Percentiles rank a stretch among this genome's conserved stretches.
phyloP scores from a whole-genome alignment of 2,113 vertebrate genomes.

The Nymphicus hollandicus region DNA sequence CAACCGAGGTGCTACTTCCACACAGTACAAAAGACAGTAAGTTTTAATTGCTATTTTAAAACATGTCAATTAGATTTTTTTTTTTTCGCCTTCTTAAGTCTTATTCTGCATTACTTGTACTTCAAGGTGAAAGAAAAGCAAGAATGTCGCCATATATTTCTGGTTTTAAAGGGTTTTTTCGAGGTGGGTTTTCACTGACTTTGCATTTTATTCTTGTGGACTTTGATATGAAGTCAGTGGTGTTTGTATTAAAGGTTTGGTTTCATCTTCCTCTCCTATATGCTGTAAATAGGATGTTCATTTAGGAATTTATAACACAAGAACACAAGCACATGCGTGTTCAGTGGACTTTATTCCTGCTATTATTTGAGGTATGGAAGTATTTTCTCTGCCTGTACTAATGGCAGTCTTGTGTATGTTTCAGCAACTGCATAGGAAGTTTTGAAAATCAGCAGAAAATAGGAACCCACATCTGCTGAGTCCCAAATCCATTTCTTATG shows the following conservation, averaged over 20 bases:
- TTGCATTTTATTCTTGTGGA: neutral
- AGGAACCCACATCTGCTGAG: rapidly evolving
- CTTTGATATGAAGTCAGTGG: neutral
- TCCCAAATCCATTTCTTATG: neutral
- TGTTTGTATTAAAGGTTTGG: neutral
- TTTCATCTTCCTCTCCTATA: neutral
- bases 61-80: neutral
- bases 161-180: rapidly evolving
- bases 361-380: neutral
- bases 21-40: neutral
- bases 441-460: neutral
- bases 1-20: too few species aligned
- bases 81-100: neutral
- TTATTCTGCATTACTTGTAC: neutral
- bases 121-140: neutral
- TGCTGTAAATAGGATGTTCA: neutral
- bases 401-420: neutral
- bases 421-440: neutral
- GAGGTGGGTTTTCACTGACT: neutral
- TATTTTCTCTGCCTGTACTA: neutral
- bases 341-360: neutral
- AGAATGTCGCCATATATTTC: neutral
- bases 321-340: neutral
- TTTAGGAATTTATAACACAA: neutral
- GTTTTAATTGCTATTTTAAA: neutral